phyloP scores from a whole-genome alignment of 2,113 vertebrate genomes.

The Colossoma macropomum region DNA sequence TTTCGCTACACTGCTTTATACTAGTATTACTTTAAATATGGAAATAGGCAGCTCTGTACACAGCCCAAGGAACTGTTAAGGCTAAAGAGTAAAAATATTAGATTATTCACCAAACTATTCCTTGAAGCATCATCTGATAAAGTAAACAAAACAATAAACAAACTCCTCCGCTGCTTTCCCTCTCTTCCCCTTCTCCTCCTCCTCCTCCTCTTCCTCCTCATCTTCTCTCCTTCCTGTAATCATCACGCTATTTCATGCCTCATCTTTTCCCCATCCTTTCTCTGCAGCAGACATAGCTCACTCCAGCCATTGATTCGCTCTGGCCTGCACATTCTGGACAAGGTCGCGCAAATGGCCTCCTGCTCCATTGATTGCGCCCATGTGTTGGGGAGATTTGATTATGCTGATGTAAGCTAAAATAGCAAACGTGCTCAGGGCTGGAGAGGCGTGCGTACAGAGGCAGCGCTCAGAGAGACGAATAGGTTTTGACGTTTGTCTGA shows the following conservation, averaged over 20 bases:
- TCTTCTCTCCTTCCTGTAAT: conserved; percentile 24
- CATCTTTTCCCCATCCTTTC: background rate
- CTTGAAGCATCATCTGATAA: background rate
- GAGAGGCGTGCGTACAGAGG: background rate
- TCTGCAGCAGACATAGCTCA: conserved; percentile 27
- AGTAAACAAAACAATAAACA: conserved; percentile 42
- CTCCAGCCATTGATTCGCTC: conserved; percentile 27
- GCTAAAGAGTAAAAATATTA: too few relatives aligned
- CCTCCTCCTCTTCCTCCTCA: background rate
- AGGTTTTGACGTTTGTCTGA: conserved; percentile 41
- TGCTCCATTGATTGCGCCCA: conserved; percentile 40
- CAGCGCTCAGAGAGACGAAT: conserved; percentile 10
- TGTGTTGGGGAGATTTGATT: conserved; percentile 53
- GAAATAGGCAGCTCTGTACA: too few relatives aligned
- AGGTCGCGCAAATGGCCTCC: conserved; percentile 47
- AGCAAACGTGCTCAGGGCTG: conserved; percentile 32
- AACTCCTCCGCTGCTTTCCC: background rate
- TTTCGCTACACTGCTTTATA: too few relatives aligned
- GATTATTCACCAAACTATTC: too few relatives aligned
- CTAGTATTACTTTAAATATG: too few relatives aligned
- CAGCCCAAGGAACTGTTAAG: too few relatives aligned
- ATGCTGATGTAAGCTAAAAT: conserved; percentile 49
- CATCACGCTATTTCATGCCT: conserved; percentile 26
- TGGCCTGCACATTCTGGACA: conserved; percentile 21
- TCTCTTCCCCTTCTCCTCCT: background rate